Evolutionary conservation across 2,113 vertebrate species (phyloP).

Genomic region (Toxostoma redivivum): DNA sequence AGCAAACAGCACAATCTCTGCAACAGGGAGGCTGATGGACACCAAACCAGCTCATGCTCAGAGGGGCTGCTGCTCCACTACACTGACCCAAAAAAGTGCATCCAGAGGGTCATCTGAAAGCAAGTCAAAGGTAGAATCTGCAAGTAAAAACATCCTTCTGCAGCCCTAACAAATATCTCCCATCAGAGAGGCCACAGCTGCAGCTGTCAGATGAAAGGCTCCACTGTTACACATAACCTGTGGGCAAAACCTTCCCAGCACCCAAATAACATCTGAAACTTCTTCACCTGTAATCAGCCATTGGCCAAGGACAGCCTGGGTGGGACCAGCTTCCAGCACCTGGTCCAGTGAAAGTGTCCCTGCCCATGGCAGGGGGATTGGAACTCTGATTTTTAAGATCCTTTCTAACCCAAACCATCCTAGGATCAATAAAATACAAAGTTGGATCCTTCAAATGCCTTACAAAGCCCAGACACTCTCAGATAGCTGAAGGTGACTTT

Average conservation of each 20-base stretch:
- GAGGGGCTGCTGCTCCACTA: background rate
- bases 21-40: background rate
- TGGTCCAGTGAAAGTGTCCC: background rate
- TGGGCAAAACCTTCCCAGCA: background rate
- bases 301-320: background rate
- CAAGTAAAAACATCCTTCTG: background rate
- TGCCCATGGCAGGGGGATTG: background rate
- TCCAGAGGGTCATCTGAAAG: background rate
- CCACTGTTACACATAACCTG: background rate
- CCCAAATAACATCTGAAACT: rapidly evolving
- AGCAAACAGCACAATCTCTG: background rate
- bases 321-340: background rate
- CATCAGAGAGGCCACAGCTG: background rate
- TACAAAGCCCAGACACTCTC: background rate
- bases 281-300: background rate
- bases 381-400: background rate
- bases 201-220: background rate
- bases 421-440: background rate
- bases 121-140: background rate
- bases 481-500: background rate
- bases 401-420: background rate
- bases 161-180: background rate
- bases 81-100: background rate
- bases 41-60: background rate
- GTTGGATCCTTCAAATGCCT: background rate